These are phyloP conservation scores for Tinamus guttatus DNA, from an alignment of 2,113 vertebrate species.

Conservation along the genomic window DNA sequence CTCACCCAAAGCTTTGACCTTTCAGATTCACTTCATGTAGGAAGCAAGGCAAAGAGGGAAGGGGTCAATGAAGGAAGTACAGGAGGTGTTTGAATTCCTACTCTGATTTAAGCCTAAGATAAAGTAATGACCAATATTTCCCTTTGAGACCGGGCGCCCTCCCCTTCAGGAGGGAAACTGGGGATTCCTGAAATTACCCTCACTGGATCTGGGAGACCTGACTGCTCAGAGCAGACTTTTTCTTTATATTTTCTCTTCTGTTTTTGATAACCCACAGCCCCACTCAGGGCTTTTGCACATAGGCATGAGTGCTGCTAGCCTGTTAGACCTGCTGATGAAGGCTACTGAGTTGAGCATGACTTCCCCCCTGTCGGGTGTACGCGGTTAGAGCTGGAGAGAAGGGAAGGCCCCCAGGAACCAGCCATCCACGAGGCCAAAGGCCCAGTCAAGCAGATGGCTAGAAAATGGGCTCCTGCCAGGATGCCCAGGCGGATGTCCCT, in stretches of 20 bases:
- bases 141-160: background rate
- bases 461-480: background rate
- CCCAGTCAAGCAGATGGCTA: background rate
- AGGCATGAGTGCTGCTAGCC: background rate
- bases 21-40: background rate
- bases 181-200: background rate
- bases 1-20: background rate
- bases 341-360: background rate
- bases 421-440: background rate
- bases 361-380: background rate
- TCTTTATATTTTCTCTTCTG: background rate
- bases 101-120: background rate
- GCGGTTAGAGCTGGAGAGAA: background rate
- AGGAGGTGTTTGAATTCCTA: background rate
- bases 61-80: background rate
- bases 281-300: background rate
- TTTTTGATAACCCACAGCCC: background rate
- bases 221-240: background rate
- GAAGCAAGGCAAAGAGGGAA: background rate
- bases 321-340: background rate
- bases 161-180: background rate
- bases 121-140: background rate
- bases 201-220: background rate
- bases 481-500: background rate
- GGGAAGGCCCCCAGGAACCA: background rate